A percentile compares a stretch with the other conserved stretches of the same genome.
These are phyloP conservation scores for Megalonaias nervosa DNA, from an alignment of 1,140 invertebrate species.

Conservation along the genomic window DNA sequence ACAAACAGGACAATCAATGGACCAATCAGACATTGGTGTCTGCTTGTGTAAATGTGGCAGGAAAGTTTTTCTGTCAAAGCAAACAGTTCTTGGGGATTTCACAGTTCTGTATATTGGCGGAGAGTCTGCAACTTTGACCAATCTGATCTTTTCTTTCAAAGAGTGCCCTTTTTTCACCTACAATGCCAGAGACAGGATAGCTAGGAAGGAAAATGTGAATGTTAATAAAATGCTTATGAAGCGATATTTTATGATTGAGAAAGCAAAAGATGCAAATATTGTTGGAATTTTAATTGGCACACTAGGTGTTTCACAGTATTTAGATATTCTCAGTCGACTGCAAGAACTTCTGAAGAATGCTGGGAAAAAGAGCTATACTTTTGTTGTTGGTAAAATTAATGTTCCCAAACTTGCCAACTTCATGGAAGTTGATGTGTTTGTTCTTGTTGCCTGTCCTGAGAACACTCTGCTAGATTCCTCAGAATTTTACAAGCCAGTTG, in stretches of 20 bases:
- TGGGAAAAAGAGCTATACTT: conserved; percentile 90
- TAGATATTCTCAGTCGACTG: conserved; percentile 82
- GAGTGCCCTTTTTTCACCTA: conserved; percentile 70
- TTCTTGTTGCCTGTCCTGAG: conserved; percentile 91
- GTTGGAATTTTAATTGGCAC: conserved; percentile 93
- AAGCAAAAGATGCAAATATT: conserved; percentile 88
- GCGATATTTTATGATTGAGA: conserved; percentile 87
- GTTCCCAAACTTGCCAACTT: conserved; percentile 95
- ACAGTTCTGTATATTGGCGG: conserved; percentile 76
- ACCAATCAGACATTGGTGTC: neutral
- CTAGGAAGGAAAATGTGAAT: conserved; percentile 58
- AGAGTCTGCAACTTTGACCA: conserved; percentile 72
- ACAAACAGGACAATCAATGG: neutral
- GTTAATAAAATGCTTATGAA: conserved; percentile 78
- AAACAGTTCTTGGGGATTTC: conserved; percentile 67
- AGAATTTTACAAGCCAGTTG: conserved; percentile 91
- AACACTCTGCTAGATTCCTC: conserved; percentile 85
- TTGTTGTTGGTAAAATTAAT: conserved; percentile 94
- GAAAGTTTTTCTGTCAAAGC: conserved; percentile 44
- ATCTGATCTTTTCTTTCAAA: conserved; percentile 74
- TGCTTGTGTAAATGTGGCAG: conserved; percentile 51
- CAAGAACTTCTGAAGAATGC: conserved; percentile 81
- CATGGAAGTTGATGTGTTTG: conserved; percentile 92
- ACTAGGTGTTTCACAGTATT: conserved; percentile 85
- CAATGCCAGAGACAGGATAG: conserved; percentile 56